Percentiles rank a stretch among this genome's conserved stretches.
Evolutionary conservation across 2,797 vertebrate species (phyloP).

Genomic region (Sebastes melanostomus): DNA sequence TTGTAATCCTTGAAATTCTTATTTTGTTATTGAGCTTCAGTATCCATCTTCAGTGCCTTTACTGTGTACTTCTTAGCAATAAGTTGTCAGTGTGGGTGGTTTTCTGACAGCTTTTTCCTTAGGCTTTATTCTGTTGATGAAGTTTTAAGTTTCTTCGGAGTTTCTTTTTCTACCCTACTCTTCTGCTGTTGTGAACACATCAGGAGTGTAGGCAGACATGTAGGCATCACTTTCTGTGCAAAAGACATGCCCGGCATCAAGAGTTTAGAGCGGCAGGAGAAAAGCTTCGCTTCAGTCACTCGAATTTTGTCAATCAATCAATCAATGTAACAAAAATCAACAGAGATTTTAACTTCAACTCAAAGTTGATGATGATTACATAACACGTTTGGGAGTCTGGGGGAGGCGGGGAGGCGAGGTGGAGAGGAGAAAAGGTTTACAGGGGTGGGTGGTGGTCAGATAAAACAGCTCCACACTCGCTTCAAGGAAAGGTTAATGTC

Average conservation of each 20-base stretch:
- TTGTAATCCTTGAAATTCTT: constrained; percentile 6
- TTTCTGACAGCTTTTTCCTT: constrained; percentile 54
- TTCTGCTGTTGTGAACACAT: constrained; percentile 14
- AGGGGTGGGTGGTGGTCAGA: constrained; percentile 67
- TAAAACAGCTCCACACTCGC: constrained; percentile 71
- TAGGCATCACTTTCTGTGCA: constrained; percentile 7
- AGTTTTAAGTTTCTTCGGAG: constrained; percentile 38
- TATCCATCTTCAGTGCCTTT: constrained; percentile 21
- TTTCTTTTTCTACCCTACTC: constrained; percentile 29
- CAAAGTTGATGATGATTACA: constrained; percentile 22
- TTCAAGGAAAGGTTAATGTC: constrained; percentile 81
- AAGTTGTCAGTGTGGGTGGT: constrained; percentile 45
- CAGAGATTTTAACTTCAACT: not conserved
- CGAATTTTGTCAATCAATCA: not conserved
- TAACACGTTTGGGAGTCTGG: constrained; percentile 15
- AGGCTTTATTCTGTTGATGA: constrained; percentile 43
- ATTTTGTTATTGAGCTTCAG: constrained; percentile 10
- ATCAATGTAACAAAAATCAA: not conserved
- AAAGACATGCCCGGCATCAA: constrained; percentile 13
- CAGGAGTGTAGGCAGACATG: constrained; percentile 36
- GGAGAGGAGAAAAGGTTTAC: constrained; percentile 60
- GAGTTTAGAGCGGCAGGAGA: not conserved
- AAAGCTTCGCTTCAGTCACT: not conserved
- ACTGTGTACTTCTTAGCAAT: constrained; percentile 22
- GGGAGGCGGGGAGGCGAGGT: constrained; percentile 12